Base-by-base conservation (phyloP, 2,113 vertebrate species). In the Tragelaphus scriptus region DNA sequence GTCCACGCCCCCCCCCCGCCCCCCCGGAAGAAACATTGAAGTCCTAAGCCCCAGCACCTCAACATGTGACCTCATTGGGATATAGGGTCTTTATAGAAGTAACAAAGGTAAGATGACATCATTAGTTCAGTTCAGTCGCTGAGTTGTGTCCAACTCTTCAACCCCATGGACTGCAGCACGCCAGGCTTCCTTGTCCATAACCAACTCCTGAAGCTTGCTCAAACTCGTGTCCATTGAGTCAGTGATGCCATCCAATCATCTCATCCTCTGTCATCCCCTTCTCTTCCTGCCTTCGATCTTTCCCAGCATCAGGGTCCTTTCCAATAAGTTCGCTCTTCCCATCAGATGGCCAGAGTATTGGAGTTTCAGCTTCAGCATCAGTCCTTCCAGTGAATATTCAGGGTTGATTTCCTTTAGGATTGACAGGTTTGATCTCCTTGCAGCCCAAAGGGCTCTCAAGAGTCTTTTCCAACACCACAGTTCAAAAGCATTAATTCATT, bases 91-190 rank as follows among this genome's bases (percentile, higher is more conserved):
- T 79, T 65, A 77, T 1, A 25, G 40, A 58, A 15, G 13, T 25
- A 36, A 59, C 25, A 11, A 81, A 49, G 16, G 59, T 87, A 51
- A 96, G 92, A 79, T 10, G 30, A 85, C 12, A 0, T 71, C 68
- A 71, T 71, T 71, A 23, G 68, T 71, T 5, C 68, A 71, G n/a
- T 71, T 71, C 17, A 71, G 19, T 71, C 68, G 1, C n/a, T 40
- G 5, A 71, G 10, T 71, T 10, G 5, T 71, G 68, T 71, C n/a
- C 68, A 71, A 6, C 9, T 71, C 9, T 71, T 40, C n/a, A 23
- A 11, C 19, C 68, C 68, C n/a, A 40, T 23, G 19, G 68, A 40
- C 0, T 71, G 19, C 2, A 36, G 65, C 19, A 36, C 0, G 0
- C 65, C 19, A 71, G n/a, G 9, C 65, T 12, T 71, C n/a, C 19